A percentile compares a stretch with the other conserved stretches of the same genome.
Conservation (phyloP, 2,888 invertebrate genomes). For the Leptarthrus brevirostris region DNA sequence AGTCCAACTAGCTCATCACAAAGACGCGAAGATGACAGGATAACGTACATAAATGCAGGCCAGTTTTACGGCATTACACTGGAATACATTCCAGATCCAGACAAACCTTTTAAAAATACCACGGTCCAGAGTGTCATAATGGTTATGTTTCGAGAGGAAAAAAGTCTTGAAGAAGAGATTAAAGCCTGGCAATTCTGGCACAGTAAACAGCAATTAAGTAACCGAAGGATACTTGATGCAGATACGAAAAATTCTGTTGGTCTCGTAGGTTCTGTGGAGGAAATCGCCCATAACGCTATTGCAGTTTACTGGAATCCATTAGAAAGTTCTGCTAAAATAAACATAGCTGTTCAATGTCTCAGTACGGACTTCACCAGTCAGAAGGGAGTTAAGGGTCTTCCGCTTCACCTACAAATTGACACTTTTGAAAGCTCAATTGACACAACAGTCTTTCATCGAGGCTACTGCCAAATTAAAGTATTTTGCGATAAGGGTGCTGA, state of each 20-base stretch:
- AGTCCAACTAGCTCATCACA: conserved; percentile 98
- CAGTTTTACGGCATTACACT: conserved; percentile 98
- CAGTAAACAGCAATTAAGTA: conserved; percentile 96
- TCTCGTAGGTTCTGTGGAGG: conserved; percentile 94
- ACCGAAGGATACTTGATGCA: conserved; percentile 97
- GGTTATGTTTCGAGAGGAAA: conserved; percentile 99
- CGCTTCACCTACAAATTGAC: too few species aligned
- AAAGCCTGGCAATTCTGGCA: conserved; percentile 99
- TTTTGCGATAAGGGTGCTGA: conserved; percentile 85
- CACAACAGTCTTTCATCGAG: too few species aligned
- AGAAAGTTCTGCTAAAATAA: conserved; percentile 95
- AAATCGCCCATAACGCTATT: conserved; percentile 97
- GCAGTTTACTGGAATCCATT: conserved; percentile 99
- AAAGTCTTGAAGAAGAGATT: conserved; percentile 97
- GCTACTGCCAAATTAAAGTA: too few species aligned
- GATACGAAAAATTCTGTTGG: conserved; percentile 99
- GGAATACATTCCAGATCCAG: conserved; percentile 94
- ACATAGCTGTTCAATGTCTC: too few species aligned
- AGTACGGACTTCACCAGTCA: too few species aligned
- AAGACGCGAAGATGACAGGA: conserved; percentile 96
- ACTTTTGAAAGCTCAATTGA: too few species aligned
- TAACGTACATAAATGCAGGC: conserved; percentile 99
- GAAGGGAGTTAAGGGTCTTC: too few species aligned
- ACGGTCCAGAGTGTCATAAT: conserved; percentile 98
- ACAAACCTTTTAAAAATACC: conserved; percentile 92